These are phyloP conservation scores for Tympanoctomys barrerae DNA, from an alignment of 2,797 vertebrate species.

Conservation along the genomic window DNA sequence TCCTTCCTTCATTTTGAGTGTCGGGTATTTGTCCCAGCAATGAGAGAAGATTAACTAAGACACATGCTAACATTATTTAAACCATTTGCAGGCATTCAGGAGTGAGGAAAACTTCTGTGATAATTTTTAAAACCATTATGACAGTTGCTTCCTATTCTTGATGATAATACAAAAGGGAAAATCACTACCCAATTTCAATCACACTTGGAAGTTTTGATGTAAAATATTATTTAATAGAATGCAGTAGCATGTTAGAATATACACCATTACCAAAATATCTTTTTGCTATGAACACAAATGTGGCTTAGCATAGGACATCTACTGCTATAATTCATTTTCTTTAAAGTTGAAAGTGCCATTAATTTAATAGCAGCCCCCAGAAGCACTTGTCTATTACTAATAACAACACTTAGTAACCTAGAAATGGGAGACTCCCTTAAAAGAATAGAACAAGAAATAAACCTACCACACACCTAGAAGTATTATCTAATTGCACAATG, in stretches of 20 bases:
- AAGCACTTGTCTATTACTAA: not conserved
- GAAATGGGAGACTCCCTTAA: not conserved
- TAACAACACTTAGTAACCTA: not conserved
- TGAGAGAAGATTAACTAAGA: no score
- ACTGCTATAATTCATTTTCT: not conserved
- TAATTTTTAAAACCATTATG: not conserved
- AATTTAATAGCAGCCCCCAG: not conserved
- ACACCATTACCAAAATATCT: not conserved
- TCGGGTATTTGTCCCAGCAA: no score
- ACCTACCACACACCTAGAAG: not conserved
- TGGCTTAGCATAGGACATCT: not conserved
- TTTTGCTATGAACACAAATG: not conserved
- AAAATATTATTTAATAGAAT: not conserved
- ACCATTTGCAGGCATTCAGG: not conserved
- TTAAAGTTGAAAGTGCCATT: not conserved
- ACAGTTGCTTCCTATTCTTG: not conserved
- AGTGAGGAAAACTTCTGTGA: not conserved
- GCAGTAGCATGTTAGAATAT: not conserved
- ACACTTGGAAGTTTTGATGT: not conserved
- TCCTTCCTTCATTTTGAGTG: no score
- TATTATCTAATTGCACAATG: not conserved
- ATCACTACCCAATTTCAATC: not conserved
- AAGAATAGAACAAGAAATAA: not conserved
- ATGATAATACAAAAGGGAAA: not conserved
- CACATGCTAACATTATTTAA: not conserved